Conservation (phyloP, 2,797 vertebrate species). For the Micropoecilia bifurca region DNA sequence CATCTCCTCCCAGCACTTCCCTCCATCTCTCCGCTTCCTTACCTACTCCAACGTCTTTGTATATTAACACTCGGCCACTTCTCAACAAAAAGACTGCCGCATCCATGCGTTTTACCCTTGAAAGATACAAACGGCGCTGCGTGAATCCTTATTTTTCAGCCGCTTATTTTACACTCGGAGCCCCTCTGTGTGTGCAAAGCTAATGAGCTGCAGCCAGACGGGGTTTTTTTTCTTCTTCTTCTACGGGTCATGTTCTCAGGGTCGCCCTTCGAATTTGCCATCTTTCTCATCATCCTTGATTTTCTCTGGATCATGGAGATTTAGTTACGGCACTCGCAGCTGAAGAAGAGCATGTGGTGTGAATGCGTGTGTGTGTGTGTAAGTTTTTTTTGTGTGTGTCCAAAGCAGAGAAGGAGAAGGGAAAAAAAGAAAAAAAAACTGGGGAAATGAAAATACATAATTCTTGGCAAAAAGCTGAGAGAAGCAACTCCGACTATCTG, state of each 20-base stretch:
- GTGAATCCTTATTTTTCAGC: slow-evolving; percentile 7
- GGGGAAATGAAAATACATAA: slow-evolving; percentile 67
- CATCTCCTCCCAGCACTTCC: slow-evolving; percentile 5
- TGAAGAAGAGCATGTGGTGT: slow-evolving; percentile 13
- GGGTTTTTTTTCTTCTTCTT: slow-evolving; percentile 16
- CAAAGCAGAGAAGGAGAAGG: slow-evolving; percentile 4
- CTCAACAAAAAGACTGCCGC: slow-evolving; percentile 10
- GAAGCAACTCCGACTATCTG: slow-evolving; percentile 49
- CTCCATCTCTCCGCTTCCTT: neutral
- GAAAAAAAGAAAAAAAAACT: slow-evolving; percentile 5
- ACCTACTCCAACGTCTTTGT: slow-evolving; percentile 14
- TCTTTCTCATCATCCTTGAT: slow-evolving; percentile 54
- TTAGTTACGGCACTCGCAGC: slow-evolving; percentile 32
- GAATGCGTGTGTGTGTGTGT: neutral
- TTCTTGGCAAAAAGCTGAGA: slow-evolving; percentile 64
- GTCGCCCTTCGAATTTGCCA: slow-evolving; percentile 48
- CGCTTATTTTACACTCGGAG: slow-evolving; percentile 2
- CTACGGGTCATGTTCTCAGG: slow-evolving; percentile 3
- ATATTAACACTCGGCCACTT: slow-evolving; percentile 16
- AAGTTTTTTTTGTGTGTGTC: neutral
- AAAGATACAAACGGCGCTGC: too few relatives aligned
- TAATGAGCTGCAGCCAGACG: slow-evolving; percentile 7
- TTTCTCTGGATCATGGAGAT: slow-evolving; percentile 43
- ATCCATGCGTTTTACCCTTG: neutral
- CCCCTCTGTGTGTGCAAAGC: neutral